Evolutionary conservation across 2,888 invertebrate species (phyloP).

Genomic region (Tanytarsus gracilentus): DNA sequence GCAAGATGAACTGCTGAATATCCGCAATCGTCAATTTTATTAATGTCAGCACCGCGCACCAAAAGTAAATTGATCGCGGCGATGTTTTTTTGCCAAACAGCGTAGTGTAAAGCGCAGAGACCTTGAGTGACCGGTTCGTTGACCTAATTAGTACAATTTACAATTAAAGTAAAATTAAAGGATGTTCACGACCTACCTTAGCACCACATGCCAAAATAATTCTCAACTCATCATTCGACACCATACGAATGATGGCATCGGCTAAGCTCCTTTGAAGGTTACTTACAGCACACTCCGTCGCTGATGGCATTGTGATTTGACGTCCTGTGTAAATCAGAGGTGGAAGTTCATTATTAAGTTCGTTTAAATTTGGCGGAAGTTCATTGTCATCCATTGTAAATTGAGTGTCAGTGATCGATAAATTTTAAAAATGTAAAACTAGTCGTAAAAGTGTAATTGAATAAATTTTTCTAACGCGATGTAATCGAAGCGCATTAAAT

Average conservation of each 20-base stretch:
- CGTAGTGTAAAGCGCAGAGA: constrained; percentile 82
- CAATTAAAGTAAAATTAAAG: background rate
- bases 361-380: background rate
- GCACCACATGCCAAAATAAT: constrained; percentile 81
- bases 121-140: constrained; percentile 78
- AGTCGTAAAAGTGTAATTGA: too few relatives aligned
- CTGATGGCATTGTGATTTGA: constrained; percentile 53
- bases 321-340: constrained; percentile 12
- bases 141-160: constrained; percentile 40
- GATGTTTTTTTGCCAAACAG: constrained; percentile 75
- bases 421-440: too few relatives aligned
- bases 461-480: too few relatives aligned
- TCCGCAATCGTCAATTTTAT: constrained; percentile 80
- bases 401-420: background rate
- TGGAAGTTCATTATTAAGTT: constrained; percentile 5
- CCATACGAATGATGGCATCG: constrained; percentile 82
- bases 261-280: constrained; percentile 77
- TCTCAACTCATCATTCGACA: constrained; percentile 76
- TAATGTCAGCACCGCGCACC: constrained; percentile 71
- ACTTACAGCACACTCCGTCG: constrained; percentile 60
- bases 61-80: constrained; percentile 73
- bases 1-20: constrained; percentile 85
- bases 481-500: too few relatives aligned
- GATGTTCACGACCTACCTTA: constrained; percentile 41
- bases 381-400: constrained; percentile 13